These are phyloP conservation scores for Tenthredo scrophulariae DNA, from an alignment of 2,888 invertebrate genomes.

Conservation along the genomic window DNA sequence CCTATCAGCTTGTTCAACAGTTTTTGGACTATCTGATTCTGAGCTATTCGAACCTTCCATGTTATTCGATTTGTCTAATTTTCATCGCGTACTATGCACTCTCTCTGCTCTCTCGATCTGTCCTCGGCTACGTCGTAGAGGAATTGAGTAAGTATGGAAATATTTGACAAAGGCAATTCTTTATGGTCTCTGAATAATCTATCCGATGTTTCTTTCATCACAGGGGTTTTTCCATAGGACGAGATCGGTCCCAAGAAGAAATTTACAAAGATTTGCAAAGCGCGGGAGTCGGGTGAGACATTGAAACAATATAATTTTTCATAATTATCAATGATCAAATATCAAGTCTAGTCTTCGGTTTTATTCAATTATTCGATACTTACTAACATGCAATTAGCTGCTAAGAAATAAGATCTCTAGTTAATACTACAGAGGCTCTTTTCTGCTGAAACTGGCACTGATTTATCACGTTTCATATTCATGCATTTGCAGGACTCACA, in stretches of 20 bases:
- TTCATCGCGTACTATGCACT: constrained; percentile 95
- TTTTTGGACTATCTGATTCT: constrained; percentile 90
- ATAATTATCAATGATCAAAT: neutral
- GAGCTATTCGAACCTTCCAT: constrained; percentile 97
- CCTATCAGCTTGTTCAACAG: constrained; percentile 90
- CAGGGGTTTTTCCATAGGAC: constrained; percentile 91
- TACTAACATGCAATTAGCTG: neutral
- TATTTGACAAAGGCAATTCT: neutral
- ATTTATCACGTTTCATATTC: neutral
- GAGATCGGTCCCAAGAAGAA: constrained; percentile 90
- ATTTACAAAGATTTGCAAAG: constrained; percentile 90
- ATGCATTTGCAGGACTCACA: neutral
- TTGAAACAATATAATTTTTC: constrained; percentile 40
- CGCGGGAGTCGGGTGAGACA: constrained; percentile 75
- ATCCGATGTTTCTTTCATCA: constrained; percentile 70
- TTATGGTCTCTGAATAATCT: neutral
- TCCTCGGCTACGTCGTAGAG: constrained; percentile 84
- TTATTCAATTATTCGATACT: neutral
- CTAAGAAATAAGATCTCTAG: neutral
- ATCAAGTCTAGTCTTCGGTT: neutral
- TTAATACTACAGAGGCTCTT: constrained; percentile 10
- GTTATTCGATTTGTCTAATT: constrained; percentile 97
- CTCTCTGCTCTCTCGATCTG: constrained; percentile 93
- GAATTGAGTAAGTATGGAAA: constrained; percentile 85
- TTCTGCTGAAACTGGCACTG: neutral